Conservation (phyloP, 2,888 invertebrate species). For the Amphimallon solstitiale region DNA sequence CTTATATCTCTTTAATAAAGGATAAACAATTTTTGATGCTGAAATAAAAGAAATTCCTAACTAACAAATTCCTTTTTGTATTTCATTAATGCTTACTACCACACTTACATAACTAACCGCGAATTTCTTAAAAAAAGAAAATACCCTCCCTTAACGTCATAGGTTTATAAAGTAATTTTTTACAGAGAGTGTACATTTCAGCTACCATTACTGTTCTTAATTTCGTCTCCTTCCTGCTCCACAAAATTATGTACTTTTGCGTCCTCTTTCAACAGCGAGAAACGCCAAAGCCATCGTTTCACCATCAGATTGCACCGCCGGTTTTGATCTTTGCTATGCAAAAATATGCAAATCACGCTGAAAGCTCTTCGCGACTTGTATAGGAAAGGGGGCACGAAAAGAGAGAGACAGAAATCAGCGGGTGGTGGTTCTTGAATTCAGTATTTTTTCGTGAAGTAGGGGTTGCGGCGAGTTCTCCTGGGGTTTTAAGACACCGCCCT, state of each 20-base stretch:
- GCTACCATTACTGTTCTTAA: constrained; percentile 45
- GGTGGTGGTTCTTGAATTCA: constrained; percentile 39
- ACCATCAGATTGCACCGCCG: constrained; percentile 57
- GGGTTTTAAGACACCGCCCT: constrained; percentile 54
- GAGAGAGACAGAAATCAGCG: not conserved
- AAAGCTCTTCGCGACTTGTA: constrained; percentile 53
- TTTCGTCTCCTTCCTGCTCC: constrained; percentile 37
- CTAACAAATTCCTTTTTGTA: too few species aligned
- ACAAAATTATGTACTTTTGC: constrained; percentile 2
- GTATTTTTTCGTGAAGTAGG: constrained; percentile 47
- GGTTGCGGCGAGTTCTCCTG: constrained; percentile 46
- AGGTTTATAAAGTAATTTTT: constrained; percentile 6
- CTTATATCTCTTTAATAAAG: too few species aligned
- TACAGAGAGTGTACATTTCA: constrained; percentile 36
- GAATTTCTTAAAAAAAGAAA: not conserved
- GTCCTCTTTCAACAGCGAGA: constrained; percentile 25
- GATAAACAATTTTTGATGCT: too few species aligned
- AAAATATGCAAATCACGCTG: constrained; percentile 61
- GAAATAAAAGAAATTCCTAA: too few species aligned
- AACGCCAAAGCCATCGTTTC: constrained; percentile 46
- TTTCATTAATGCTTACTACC: too few species aligned
- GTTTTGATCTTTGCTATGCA: constrained; percentile 59
- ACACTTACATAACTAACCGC: too few species aligned
- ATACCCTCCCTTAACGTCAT: not conserved
- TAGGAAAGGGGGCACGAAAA: not conserved